Base-by-base conservation (phyloP, 1,140 invertebrate species). In the Drosophila tsacasi region DNA sequence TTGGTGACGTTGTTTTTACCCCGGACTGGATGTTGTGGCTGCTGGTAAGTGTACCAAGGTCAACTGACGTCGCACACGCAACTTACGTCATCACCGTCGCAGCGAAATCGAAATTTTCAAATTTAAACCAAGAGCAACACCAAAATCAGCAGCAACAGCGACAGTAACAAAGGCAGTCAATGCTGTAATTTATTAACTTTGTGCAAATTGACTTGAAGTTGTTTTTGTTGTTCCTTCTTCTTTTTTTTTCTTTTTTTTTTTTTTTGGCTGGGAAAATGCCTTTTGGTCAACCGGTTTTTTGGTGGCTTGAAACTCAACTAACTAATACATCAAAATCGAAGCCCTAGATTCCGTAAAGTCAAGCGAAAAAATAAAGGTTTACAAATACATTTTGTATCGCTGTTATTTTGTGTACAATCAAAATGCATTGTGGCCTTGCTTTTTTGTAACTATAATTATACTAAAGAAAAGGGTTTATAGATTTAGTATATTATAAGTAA, bases 101-200 rank as follows among this genome's bases (percentile, higher is more conserved):
- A 39, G 55, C 54, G 55, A 68, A 62, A 65, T 83, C 69, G 80
- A 83, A 83, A 83, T 68, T 85, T 81, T 74, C 44, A 76, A 82
- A 86, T 79, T 86, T 82, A 63, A 85, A 42, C 77, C 37, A 63
- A 63, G 52, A 81, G 35, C 55, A 60, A 47, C 61, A 44, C 58
- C 60, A 55, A 58, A 44, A 71, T 32, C 54, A 52, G 44, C 46
- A 65, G 46, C 44, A 3, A 9, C 21, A 64, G 23, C 32, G 37
- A 23, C 27, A 47, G 30, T 47, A 66, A 59, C 79, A 79, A 79
- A 74, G 52, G 37, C 74, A 58, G 50, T 67, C 83, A 85, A 85
- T 85, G 76, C 83, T 75, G 83, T 85, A 86, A 85, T 85, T 85
- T 85, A 85, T 86, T 79, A 86, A 81, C 83, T 85, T 66, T 78